These are phyloP conservation scores for Potorous gilbertii DNA, from an alignment of 2,797 vertebrate species.

Conservation along the genomic window DNA sequence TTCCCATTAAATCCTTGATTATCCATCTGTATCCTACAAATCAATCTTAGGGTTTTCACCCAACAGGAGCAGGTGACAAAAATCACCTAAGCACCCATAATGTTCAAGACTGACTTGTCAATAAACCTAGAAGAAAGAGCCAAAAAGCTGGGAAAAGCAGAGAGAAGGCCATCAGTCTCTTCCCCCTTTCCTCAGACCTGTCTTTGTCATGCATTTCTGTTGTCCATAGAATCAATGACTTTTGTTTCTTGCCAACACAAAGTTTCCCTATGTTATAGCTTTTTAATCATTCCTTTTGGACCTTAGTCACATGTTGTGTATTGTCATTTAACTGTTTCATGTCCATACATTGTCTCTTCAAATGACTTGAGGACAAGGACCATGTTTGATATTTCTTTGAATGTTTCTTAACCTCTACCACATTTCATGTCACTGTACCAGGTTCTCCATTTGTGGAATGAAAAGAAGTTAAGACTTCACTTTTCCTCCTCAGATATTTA, in stretches of 20 bases:
- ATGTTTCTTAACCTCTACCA: not conserved
- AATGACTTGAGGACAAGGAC: not conserved
- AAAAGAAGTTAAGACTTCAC: constrained; percentile 8
- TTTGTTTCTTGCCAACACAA: too few relatives aligned
- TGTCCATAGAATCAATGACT: not conserved
- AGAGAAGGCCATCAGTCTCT: not conserved
- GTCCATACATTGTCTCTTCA: not conserved
- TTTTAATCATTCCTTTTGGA: not conserved
- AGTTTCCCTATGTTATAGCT: not conserved
- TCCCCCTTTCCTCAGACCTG: not conserved
- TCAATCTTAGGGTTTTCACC: not conserved
- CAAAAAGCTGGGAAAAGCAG: not conserved
- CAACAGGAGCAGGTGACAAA: not conserved
- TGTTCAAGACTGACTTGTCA: not conserved
- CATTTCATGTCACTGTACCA: not conserved
- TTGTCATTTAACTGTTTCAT: not conserved
- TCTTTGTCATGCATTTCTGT: not conserved
- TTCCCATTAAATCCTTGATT: not conserved
- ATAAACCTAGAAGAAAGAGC: not conserved
- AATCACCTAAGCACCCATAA: not conserved
- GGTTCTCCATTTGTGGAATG: not conserved
- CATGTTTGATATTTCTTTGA: not conserved
- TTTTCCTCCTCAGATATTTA: not conserved
- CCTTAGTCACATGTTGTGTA: not conserved
- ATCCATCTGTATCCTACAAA: not conserved